These are phyloP conservation scores for Myathropa florea DNA, from an alignment of 2,888 invertebrate genomes.

Conservation along the genomic window DNA sequence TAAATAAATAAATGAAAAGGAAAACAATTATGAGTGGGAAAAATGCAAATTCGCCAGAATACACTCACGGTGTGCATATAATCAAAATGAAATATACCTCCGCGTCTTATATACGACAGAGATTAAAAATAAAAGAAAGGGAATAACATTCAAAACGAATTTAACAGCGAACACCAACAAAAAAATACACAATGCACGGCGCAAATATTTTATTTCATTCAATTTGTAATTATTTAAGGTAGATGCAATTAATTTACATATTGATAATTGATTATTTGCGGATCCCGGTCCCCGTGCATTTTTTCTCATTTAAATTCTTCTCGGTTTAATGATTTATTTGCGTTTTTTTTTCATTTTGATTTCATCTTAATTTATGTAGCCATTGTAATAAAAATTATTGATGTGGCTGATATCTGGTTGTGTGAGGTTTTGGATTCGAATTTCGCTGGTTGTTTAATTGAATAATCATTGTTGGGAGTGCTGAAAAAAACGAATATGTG, in stretches of 20 bases:
- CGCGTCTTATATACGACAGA: not conserved
- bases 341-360: not conserved
- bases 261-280: constrained; percentile 60
- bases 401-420: not conserved
- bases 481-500: not conserved
- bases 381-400: not conserved
- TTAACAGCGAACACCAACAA: not conserved
- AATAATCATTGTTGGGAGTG: constrained; percentile 30
- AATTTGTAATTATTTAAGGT: constrained; percentile 54
- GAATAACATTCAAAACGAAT: not conserved
- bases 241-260: constrained; percentile 53
- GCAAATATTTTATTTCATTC: constrained; percentile 49
- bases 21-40: constrained; percentile 47
- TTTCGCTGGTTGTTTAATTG: constrained; percentile 38
- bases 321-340: not conserved
- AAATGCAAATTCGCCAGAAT: constrained; percentile 48
- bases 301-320: constrained; percentile 6
- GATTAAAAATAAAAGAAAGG: not conserved
- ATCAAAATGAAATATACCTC: not conserved
- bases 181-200: constrained; percentile 15
- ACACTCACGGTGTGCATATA: not conserved
- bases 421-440: not conserved
- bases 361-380: constrained; percentile 27
- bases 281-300: not conserved
- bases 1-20: not conserved